These are phyloP conservation scores for Borostomias antarcticus DNA, from an alignment of 2,797 vertebrate species.

Conservation along the genomic window DNA sequence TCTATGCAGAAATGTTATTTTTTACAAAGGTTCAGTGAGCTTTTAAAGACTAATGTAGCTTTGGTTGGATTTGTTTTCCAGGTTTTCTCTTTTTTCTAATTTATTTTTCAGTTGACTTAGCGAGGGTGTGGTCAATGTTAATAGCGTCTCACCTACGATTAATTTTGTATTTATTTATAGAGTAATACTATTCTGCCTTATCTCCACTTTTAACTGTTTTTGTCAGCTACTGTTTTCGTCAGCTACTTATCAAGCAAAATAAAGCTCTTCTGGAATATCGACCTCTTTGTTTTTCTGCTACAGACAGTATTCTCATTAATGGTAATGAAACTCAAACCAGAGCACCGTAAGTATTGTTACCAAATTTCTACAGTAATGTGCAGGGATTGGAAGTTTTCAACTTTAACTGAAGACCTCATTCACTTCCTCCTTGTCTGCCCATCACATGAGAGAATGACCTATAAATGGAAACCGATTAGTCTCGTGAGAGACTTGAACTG, in stretches of 20 bases:
- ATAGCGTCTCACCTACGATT: constrained; percentile 42
- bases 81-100: constrained; percentile 28
- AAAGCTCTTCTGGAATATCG: constrained; percentile 40
- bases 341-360: no score
- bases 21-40: constrained; percentile 57
- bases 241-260: constrained; percentile 52
- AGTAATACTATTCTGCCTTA: constrained; percentile 48
- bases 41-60: constrained; percentile 64
- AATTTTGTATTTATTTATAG: constrained; percentile 69
- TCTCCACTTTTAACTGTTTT: constrained; percentile 56
- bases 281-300: background rate
- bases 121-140: constrained; percentile 15
- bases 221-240: constrained; percentile 35
- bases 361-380: background rate
- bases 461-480: background rate
- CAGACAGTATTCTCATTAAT: background rate
- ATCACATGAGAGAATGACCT: background rate
- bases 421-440: background rate
- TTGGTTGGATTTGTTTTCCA: constrained; percentile 31
- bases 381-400: background rate
- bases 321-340: background rate
- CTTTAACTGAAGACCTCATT: background rate
- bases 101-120: constrained; percentile 37
- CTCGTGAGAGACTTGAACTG: background rate
- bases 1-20: constrained; percentile 71